A percentile compares a stretch with the other conserved stretches of the same genome.
These are phyloP conservation scores for Diplazon laetatorius DNA, from an alignment of 2,888 invertebrate species.

Conservation along the genomic window DNA sequence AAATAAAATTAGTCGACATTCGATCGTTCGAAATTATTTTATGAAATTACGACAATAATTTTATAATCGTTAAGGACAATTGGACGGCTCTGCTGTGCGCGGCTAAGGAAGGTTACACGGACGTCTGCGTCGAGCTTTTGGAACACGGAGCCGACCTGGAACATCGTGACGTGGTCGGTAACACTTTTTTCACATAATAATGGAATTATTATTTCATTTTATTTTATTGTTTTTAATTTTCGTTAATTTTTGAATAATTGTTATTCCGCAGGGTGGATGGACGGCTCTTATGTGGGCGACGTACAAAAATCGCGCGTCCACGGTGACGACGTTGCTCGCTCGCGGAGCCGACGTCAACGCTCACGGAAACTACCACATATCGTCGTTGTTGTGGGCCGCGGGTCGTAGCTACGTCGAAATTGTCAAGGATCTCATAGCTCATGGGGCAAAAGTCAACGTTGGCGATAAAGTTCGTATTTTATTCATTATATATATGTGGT, in stretches of 20 bases:
- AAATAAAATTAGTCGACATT: background rate
- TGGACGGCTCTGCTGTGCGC: conserved; percentile 97
- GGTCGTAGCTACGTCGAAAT: conserved; percentile 95
- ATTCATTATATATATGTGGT: background rate
- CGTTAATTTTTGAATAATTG: background rate
- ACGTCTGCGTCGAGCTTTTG: conserved; percentile 91
- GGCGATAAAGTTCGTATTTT: conserved; percentile 89
- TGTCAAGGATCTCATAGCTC: conserved; percentile 90
- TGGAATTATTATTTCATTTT: too few species aligned
- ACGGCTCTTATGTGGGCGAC: conserved; percentile 98
- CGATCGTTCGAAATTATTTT: conserved; percentile 10
- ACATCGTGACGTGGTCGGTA: conserved; percentile 91
- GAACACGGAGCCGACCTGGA: conserved; percentile 94
- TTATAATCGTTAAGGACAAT: conserved; percentile 87
- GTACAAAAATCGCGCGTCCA: conserved; percentile 93
- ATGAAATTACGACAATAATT: conserved; percentile 6
- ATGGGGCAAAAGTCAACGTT: conserved; percentile 96
- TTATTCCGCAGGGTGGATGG: conserved; percentile 94
- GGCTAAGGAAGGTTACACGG: conserved; percentile 93
- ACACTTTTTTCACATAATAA: background rate
- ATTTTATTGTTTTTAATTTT: too few species aligned
- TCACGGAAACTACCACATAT: conserved; percentile 97
- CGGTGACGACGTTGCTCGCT: conserved; percentile 90
- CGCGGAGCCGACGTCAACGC: conserved; percentile 97
- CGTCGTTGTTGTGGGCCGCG: conserved; percentile 96